phyloP scores from a whole-genome alignment of 1,140 invertebrate genomes.

The Atopsyche davidsoni region DNA sequence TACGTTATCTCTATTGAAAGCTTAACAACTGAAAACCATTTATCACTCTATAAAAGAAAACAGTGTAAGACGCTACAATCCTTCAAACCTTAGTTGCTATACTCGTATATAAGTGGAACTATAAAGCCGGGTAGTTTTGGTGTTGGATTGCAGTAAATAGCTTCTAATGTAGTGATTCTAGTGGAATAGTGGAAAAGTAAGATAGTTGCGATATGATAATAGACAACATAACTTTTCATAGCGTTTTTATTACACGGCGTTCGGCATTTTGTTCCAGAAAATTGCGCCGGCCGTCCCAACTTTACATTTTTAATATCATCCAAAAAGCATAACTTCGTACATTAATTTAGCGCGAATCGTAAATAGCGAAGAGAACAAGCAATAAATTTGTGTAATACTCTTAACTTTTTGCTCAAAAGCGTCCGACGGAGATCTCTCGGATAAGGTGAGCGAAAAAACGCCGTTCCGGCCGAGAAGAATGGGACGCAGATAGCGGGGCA shows the following conservation, averaged over 20 bases:
- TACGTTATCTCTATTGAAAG: no score
- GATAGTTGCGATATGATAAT: no score
- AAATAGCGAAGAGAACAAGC: conserved; percentile 21
- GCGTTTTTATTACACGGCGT: neutral
- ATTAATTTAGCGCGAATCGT: conserved; percentile 22
- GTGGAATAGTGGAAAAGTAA: no score
- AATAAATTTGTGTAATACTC: conserved; percentile 28
- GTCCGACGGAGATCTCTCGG: conserved; percentile 16
- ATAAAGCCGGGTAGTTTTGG: no score
- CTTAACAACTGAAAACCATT: no score
- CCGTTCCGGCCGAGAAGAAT: conserved; percentile 19
- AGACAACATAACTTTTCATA: neutral
- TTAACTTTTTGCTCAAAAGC: conserved; percentile 15
- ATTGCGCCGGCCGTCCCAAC: neutral
- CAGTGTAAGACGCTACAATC: no score
- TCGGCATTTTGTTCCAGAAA: neutral
- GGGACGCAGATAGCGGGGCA: conserved; percentile 1
- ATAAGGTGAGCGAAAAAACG: conserved; percentile 26
- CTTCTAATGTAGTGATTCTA: neutral
- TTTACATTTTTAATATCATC: conserved; percentile 13
- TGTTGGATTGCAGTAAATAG: neutral
- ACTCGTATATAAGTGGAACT: no score
- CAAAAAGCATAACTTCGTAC: conserved; percentile 1
- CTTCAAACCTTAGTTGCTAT: no score
- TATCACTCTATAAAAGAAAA: no score